Evolutionary conservation across 1,140 invertebrate species (phyloP).

Genomic region (Pissodes strobi): DNA sequence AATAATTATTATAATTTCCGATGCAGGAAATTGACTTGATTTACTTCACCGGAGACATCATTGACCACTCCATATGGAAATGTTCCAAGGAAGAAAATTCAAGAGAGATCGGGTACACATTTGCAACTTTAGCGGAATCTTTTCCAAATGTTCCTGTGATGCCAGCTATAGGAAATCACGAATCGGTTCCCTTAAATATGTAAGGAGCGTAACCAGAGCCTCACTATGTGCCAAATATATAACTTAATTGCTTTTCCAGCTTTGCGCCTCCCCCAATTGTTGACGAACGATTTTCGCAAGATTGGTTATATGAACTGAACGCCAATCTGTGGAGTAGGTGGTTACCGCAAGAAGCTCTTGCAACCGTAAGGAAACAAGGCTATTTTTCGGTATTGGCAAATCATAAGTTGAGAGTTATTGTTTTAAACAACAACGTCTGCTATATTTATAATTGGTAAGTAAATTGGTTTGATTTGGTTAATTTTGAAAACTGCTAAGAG

Average conservation of each 20-base stretch:
- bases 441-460: constrained; percentile 74
- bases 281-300: constrained; percentile 13
- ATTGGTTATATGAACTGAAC: constrained; percentile 71
- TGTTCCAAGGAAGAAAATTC: constrained; percentile 70
- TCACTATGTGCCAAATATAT: background rate
- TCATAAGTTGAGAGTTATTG: constrained; percentile 71
- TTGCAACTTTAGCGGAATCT: constrained; percentile 62
- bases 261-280: constrained; percentile 21
- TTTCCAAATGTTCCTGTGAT: constrained; percentile 71
- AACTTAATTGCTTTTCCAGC: constrained; percentile 22
- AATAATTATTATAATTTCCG: background rate
- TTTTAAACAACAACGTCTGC: constrained; percentile 74
- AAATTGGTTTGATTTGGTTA: too few species aligned
- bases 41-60: constrained; percentile 85
- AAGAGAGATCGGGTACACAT: constrained; percentile 63
- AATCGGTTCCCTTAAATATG: constrained; percentile 83
- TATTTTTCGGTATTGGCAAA: constrained; percentile 69
- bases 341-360: constrained; percentile 64
- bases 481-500: too few species aligned
- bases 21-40: constrained; percentile 70
- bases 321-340: constrained; percentile 66
- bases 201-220: constrained; percentile 55
- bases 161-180: constrained; percentile 85
- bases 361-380: constrained; percentile 67
- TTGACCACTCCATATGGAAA: constrained; percentile 84